Base-by-base conservation (phyloP, 1,140 invertebrate species). In the Nixonia krombeini region DNA sequence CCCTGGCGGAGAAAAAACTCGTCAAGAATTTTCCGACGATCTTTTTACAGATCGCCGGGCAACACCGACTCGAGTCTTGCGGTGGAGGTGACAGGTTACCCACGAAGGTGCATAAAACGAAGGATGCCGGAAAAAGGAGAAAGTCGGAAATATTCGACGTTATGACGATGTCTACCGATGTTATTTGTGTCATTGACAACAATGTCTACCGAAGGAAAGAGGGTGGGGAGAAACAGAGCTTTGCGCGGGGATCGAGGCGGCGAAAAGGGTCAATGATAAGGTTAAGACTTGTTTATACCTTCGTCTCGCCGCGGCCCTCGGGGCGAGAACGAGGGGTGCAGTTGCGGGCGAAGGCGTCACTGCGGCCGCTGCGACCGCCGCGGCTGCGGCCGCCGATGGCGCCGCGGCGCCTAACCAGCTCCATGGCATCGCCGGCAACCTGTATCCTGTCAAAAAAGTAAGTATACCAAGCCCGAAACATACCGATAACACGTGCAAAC, bases 401-500 rank as follows among this genome's bases (percentile, higher is more conserved):
- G 81, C 70, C 35, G 81, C 80, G 50, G 83, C 81, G 13, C 83
- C 82, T 58, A 83, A 72, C 81, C 81, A 83, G 68, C 79, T 85
- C 83, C 83, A 84, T 55, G 82, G 83, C 80, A 85, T 81, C 69
- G 82, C 81, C 72, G 83, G 80, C 68, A 85, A 81, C 75, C 82
- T 85, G 78, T 84, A 83, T 74, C 82, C 82, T 85, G 78, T 83
- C 67, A 73, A 73, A 66, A 59, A 67, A 52, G 47, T 72, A 31
- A 56, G 41, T 72, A 63, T 25, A 63, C 50, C 57, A 18, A 41
- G 40, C 37, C 59, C 53, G 17, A 55, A 35, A 63, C n/a, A n/a
- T n/a, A n/a, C 53, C 18, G 16, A 35, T 45, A 12, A 33, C 29
- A 45, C 41, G 23, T 55, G 18, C 18, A 50, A 15, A 35, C n/a